Conservation (phyloP, 2,113 vertebrate species). For the Miniopterus natalensis region DNA sequence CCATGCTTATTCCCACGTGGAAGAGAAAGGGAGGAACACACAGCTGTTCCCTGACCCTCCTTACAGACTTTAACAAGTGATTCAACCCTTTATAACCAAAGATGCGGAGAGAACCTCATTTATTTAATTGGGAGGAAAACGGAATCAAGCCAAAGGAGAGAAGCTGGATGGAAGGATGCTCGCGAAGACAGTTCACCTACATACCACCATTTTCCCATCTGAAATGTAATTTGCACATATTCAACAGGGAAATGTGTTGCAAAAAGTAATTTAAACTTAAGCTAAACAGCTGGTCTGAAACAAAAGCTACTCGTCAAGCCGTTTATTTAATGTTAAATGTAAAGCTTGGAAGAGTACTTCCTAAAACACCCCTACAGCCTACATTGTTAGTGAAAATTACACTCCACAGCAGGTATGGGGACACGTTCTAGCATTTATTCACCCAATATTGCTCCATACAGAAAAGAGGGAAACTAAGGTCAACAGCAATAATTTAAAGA, state of each 20-base stretch:
- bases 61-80: neutral
- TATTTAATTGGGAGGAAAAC: neutral
- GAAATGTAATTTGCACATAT: conserved; percentile 54
- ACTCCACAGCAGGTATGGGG: neutral
- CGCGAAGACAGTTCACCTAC: conserved; percentile 32
- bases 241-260: conserved; percentile 54
- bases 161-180: neutral
- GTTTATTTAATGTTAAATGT: conserved; percentile 23
- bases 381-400: conserved; percentile 55
- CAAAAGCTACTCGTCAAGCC: conserved; percentile 39
- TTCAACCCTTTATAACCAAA: conserved; percentile 20
- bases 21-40: neutral
- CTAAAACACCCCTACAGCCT: conserved; percentile 13
- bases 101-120: conserved; percentile 22
- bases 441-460: neutral
- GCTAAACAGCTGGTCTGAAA: conserved; percentile 62
- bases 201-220: neutral
- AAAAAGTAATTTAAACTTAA: conserved; percentile 73
- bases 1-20: neutral
- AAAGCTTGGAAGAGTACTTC: conserved; percentile 61
- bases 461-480: neutral
- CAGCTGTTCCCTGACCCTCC: neutral
- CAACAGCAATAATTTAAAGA: conserved; percentile 36
- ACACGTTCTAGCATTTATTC: neutral
- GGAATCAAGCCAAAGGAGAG: conserved; percentile 33